A percentile compares a stretch with the other conserved stretches of the same genome.
Evolutionary conservation across 2,113 vertebrate genomes (phyloP).

Genomic region (Neolamprologus kungweensis): DNA sequence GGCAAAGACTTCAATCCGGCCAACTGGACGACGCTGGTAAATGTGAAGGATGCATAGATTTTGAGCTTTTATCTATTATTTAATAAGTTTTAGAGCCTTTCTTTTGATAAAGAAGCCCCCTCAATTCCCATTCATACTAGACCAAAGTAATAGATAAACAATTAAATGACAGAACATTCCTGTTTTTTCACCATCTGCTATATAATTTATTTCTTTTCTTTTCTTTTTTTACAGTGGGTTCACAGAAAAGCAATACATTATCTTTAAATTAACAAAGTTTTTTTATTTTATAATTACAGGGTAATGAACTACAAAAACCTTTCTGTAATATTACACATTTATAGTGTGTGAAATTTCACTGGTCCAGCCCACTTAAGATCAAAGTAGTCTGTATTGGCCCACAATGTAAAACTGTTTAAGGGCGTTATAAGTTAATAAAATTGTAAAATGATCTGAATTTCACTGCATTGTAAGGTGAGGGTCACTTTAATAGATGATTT

Average conservation of each 20-base stretch:
- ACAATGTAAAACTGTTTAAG: not conserved
- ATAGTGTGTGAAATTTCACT: not conserved
- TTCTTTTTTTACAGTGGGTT: not conserved
- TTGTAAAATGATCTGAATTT: not conserved
- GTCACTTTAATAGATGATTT: not conserved
- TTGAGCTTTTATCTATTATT: not conserved
- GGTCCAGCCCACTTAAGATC: not conserved
- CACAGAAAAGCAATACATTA: not conserved
- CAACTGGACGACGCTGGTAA: accelerated
- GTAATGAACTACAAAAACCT: not conserved
- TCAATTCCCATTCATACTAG: not conserved
- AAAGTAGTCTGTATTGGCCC: not conserved
- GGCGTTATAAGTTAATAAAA: accelerated
- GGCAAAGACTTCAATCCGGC: not conserved
- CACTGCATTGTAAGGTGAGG: not conserved
- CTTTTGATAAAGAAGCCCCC: not conserved
- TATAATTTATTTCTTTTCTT: not conserved
- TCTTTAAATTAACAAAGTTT: not conserved
- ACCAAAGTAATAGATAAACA: not conserved
- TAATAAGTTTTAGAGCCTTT: not conserved
- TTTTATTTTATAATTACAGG: not conserved
- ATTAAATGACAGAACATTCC: not conserved
- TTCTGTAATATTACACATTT: not conserved
- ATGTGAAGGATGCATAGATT: not conserved
- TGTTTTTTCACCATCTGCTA: not conserved